Conservation (phyloP, 1,140 invertebrate species). For the Drosophila insularis region DNA sequence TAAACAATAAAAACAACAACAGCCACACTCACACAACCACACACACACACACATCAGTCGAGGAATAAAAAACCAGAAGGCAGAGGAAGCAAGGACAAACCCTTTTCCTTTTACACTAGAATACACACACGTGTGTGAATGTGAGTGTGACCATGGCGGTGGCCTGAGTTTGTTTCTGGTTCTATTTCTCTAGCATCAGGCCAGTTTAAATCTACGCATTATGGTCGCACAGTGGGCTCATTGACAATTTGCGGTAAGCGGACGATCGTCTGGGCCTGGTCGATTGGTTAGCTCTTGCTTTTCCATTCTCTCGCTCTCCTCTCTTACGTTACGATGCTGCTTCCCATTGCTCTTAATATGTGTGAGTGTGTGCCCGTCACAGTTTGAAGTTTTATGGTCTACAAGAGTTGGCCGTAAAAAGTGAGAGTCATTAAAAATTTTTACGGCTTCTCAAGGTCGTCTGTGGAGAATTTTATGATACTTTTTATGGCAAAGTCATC, state of each 20-base stretch:
- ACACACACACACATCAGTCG: slow-evolving; percentile 16
- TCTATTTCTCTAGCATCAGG: not conserved
- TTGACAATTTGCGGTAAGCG: slow-evolving; percentile 58
- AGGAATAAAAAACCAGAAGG: slow-evolving; percentile 45
- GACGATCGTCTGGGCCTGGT: slow-evolving; percentile 25
- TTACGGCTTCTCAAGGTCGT: slow-evolving; percentile 82
- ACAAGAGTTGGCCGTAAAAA: slow-evolving; percentile 76
- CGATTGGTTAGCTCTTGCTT: slow-evolving; percentile 35
- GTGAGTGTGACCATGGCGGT: slow-evolving; percentile 13
- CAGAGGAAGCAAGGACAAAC: slow-evolving; percentile 40
- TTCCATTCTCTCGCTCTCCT: slow-evolving; percentile 23
- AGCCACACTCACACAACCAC: not conserved
- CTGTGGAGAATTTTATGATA: slow-evolving; percentile 73
- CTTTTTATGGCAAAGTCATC: slow-evolving; percentile 65
- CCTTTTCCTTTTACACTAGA: slow-evolving; percentile 9
- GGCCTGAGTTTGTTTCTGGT: not conserved
- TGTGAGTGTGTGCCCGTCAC: slow-evolving; percentile 38
- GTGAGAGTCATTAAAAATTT: slow-evolving; percentile 82
- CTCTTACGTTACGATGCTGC: slow-evolving; percentile 41
- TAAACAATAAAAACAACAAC: slow-evolving; percentile 64
- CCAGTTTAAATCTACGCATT: slow-evolving; percentile 58
- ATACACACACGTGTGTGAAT: slow-evolving; percentile 4
- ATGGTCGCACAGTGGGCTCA: slow-evolving; percentile 66
- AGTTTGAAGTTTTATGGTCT: slow-evolving; percentile 67
- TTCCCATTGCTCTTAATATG: not conserved